Percentiles rank a stretch among this genome's conserved stretches.
phyloP scores from a whole-genome alignment of 2,113 vertebrate genomes.

The Raja brachyura region DNA sequence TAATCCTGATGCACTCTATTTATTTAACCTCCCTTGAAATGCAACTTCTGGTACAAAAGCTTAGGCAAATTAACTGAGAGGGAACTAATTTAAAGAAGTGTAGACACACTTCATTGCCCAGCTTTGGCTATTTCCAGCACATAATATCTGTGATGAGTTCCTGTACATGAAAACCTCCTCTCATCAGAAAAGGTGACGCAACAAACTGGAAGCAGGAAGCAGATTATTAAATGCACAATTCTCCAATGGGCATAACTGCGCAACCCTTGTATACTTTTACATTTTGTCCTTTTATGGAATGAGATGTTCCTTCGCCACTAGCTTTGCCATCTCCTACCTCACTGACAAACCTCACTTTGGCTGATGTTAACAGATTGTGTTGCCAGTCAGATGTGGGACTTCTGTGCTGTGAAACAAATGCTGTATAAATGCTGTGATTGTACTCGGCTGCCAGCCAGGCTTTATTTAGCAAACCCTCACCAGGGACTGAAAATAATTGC shows the following conservation, averaged over 20 bases:
- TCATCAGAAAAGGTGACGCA: neutral
- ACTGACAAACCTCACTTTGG: neutral
- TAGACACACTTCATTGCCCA: neutral
- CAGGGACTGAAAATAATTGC: neutral
- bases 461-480: neutral
- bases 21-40: neutral
- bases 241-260: neutral
- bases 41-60: neutral
- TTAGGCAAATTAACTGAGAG: neutral
- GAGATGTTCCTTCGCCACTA: neutral
- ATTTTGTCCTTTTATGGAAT: neutral
- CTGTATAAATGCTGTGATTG: neutral
- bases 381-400: neutral
- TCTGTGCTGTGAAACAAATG: constrained; percentile 7
- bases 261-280: too few relatives aligned
- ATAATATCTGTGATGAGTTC: neutral
- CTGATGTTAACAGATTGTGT: neutral
- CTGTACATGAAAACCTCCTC: neutral
- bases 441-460: neutral
- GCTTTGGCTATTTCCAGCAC: neutral
- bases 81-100: neutral
- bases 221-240: too few relatives aligned
- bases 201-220: neutral
- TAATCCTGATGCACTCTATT: too few relatives aligned
- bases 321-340: neutral